Base-by-base conservation (phyloP, 1,140 invertebrate genomes). In the Drosophila mojavensis region DNA sequence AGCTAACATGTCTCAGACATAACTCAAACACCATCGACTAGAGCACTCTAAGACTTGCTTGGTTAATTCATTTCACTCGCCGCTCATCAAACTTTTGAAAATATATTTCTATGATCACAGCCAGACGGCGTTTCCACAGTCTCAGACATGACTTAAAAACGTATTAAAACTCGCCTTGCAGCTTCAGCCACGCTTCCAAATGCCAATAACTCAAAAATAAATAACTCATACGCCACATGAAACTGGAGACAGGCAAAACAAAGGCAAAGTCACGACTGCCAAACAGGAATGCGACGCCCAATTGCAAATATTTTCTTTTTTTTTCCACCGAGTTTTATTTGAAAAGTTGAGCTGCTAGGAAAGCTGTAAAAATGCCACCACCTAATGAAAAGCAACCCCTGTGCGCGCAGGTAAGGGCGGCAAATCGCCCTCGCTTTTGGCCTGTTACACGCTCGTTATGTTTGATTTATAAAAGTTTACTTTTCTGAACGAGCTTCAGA, bases 381-480 rank as follows among this genome's bases (percentile, higher is more conserved):
- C 81, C 80, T 79, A 83, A 83, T 88, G 79, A 72, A 85, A 85
- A 88, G 62, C 67, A 36, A 82, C 72, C 75, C 75, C 71, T 9
- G n/a, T 51, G 26, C 10, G 13, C 10, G 24, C 36, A 7, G 11
- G 20, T 26, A 6, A 11, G 24, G 47, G 28, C 36, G 10, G 45
- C 48, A 10, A 15, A 41, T 17, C 47, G 56, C 36, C 36, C 43
- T 17, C 43, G 5, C 28, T 2, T 47, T 13, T 33, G 41, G 41
- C 33, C 59, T n/a, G 85, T 84, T 89, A 90, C 85, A 89, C 84
- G 84, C 84, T 89, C 85, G 84, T 89, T 89, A 89, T 85, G 85
- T 89, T 89, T 89, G 84, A 90, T 89, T 89, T 89, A 89, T 89
- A 89, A 89, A 89, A 89, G 75, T 90, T 84, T 78, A 70, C 76